Base-by-base conservation (phyloP, 2,797 vertebrate genomes). In the Cacajao melanocephalus region DNA sequence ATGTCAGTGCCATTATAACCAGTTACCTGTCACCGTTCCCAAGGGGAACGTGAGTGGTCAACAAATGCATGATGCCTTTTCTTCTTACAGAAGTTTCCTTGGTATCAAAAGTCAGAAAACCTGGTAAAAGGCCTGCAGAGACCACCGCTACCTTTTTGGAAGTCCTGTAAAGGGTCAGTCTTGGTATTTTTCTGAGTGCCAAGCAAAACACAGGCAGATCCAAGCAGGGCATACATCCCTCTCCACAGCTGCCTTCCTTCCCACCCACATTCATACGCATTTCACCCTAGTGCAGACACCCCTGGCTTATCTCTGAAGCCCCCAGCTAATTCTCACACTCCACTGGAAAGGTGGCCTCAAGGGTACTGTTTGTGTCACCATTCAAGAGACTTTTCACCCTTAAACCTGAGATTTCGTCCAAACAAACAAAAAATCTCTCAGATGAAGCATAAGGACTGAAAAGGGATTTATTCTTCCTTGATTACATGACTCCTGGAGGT, bases 31-130 rank as follows among this genome's bases (percentile, higher is more conserved):
- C 78, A 22, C 52, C 52, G 0, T 8, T 86, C 72, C 70, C 22
- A 2, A 92, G 89, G 64, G 33, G 28, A 91, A 39, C 2, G 15
- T 36, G 22, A 90, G 17, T 39, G 64, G 48, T 36, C 73, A 87
- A 79, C 33, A 85, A 79, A 84, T 28, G n/a, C 76, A 80, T n/a
- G 44, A 41, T 26, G 55, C 1, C 36, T 61, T 86, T 50, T 86
- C 83, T 85, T 78, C 67, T 92, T 94, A 81, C 52, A 76, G 64
- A 92, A 75, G 36, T 52, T 81, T 83, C 91, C 76, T 94, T 39
- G 9, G n/a, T 75, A 39, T 46, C 64, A 87, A 52, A 95, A 87
- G 46, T 55, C 86, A 97, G 55, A 85, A 87, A 93, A 55, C 50
- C 33, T 82, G 46, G 26, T 64, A 50, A 76, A 67, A 78, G 41